These are phyloP conservation scores for Lithosia quadra DNA, from an alignment of 2,888 invertebrate species.

Conservation along the genomic window DNA sequence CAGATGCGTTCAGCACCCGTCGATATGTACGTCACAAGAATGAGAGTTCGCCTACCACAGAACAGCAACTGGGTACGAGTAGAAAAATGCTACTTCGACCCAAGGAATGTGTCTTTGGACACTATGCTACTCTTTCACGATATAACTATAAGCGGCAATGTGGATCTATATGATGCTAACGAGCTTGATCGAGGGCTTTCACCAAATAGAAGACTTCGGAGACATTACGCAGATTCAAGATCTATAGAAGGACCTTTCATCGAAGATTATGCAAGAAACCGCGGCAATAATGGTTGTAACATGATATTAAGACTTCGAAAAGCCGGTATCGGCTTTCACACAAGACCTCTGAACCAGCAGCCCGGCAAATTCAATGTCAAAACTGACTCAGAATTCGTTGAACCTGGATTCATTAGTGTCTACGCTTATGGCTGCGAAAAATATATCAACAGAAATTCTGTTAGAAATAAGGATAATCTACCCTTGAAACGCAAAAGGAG, in stretches of 20 bases:
- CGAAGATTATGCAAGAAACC: slow-evolving; percentile 65
- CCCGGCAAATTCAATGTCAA: slow-evolving; percentile 91
- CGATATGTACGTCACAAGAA: slow-evolving; percentile 90
- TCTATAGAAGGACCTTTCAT: slow-evolving; percentile 64
- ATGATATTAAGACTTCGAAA: slow-evolving; percentile 92
- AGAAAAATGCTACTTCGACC: slow-evolving; percentile 92
- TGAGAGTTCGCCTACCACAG: slow-evolving; percentile 90
- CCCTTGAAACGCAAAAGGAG: slow-evolving; percentile 70
- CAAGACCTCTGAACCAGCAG: slow-evolving; percentile 90
- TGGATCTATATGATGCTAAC: slow-evolving; percentile 86
- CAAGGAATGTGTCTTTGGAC: slow-evolving; percentile 90
- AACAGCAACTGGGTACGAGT: slow-evolving; percentile 90
- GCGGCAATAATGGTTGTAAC: slow-evolving; percentile 88
- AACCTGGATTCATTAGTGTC: slow-evolving; percentile 94
- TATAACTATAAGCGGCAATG: slow-evolving; percentile 92
- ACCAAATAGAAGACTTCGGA: slow-evolving; percentile 64
- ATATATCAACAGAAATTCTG: slow-evolving; percentile 79
- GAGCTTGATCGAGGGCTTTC: slow-evolving; percentile 74
- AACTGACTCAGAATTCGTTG: slow-evolving; percentile 94
- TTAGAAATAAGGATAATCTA: slow-evolving; percentile 74
- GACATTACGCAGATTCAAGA: slow-evolving; percentile 77
- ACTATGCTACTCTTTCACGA: slow-evolving; percentile 93
- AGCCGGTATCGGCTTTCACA: slow-evolving; percentile 93
- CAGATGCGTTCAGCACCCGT: slow-evolving; percentile 88
- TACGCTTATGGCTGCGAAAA: slow-evolving; percentile 94